These are phyloP conservation scores for Mustela nigripes DNA, from an alignment of 2,113 vertebrate species.

Conservation along the genomic window DNA sequence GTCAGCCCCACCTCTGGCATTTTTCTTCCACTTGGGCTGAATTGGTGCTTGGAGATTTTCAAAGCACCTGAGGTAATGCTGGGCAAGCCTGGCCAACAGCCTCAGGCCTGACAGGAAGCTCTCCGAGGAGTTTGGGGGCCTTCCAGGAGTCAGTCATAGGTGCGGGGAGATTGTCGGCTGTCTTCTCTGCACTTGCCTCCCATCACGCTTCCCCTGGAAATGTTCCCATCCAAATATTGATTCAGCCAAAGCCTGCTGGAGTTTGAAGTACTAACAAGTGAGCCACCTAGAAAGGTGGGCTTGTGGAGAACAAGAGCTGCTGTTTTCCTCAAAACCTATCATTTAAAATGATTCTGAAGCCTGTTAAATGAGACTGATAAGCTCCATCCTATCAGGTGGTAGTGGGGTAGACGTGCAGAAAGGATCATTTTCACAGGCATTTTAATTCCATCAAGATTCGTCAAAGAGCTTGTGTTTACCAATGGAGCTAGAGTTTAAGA, in stretches of 20 bases:
- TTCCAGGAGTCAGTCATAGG: background rate
- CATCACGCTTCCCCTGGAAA: background rate
- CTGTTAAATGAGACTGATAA: constrained; percentile 9
- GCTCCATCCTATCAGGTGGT: background rate
- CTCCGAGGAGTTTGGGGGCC: background rate
- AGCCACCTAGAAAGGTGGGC: background rate
- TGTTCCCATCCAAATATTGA: background rate
- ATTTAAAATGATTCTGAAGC: constrained; percentile 43
- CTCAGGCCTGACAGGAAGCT: accelerated
- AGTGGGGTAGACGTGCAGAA: background rate
- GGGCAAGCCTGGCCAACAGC: background rate
- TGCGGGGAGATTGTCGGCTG: accelerated
- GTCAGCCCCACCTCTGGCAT: background rate
- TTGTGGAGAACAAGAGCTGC: background rate
- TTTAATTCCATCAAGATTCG: constrained; percentile 61
- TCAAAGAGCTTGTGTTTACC: constrained; percentile 54
- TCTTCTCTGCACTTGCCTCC: background rate
- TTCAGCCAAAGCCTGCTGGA: constrained; percentile 22
- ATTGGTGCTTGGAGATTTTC: background rate
- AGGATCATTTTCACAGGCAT: constrained; percentile 4
- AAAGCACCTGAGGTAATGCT: background rate
- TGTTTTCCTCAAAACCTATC: background rate
- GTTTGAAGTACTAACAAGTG: background rate
- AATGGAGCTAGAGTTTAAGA: constrained; percentile 13
- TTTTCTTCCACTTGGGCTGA: background rate